phyloP scores from a whole-genome alignment of 2,797 vertebrate genomes.

The Tokudaia muenninki region DNA sequence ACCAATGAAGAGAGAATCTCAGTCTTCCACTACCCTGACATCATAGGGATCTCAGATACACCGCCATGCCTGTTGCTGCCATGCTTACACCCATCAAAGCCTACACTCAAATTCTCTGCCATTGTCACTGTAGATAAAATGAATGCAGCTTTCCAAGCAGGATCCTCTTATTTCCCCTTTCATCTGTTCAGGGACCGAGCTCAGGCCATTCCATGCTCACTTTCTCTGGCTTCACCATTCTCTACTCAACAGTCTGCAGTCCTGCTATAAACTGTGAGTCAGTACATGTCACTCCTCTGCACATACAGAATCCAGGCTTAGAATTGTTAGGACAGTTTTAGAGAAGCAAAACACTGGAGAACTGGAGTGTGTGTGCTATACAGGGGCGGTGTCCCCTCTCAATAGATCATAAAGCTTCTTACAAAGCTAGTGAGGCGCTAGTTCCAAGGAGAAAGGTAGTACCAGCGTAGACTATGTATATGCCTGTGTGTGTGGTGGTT shows the following conservation, averaged over 20 bases:
- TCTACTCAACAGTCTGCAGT: neutral
- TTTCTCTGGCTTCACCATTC: neutral
- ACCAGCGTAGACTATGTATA: neutral
- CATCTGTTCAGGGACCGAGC: neutral
- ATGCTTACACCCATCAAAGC: neutral
- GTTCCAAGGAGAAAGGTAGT: neutral
- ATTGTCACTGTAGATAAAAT: neutral
- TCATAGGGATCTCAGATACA: too few species aligned
- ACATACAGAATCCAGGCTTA: neutral
- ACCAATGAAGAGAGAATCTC: neutral
- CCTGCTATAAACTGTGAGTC: constrained; percentile 3
- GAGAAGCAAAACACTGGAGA: neutral
- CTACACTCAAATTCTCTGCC: fast-evolving
- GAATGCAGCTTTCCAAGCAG: neutral
- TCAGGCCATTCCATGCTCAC: neutral
- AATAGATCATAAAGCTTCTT: neutral
- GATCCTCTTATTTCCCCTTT: neutral
- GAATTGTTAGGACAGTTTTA: neutral
- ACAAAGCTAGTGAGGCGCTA: neutral
- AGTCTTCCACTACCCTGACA: neutral
- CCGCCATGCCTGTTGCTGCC: neutral
- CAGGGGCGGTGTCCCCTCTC: neutral
- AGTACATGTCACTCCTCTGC: neutral
- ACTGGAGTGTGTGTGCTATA: neutral
- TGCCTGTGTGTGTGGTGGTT: neutral